phyloP scores from a whole-genome alignment of 2,888 invertebrate species.

The Andrena marginata region DNA sequence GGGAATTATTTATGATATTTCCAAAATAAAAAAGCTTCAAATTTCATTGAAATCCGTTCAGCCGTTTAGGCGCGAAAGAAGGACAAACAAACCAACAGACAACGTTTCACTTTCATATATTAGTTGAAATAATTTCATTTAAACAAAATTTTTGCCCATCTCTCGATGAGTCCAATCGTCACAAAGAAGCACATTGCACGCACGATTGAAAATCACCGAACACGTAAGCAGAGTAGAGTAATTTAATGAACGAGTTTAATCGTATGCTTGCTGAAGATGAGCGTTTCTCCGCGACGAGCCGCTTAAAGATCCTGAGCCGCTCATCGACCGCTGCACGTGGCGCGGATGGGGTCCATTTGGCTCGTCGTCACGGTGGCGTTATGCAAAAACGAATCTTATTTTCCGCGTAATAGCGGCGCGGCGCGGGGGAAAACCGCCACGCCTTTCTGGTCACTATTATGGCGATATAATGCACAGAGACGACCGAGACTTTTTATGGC shows the following conservation, averaged over 20 bases:
- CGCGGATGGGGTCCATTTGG: constrained; percentile 54
- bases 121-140: too few species aligned
- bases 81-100: too few species aligned
- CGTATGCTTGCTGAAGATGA: constrained; percentile 1
- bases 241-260: constrained; percentile 25
- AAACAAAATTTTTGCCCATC: too few species aligned
- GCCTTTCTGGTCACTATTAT: constrained; percentile 68
- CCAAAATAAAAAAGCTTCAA: too few species aligned
- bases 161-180: too few species aligned
- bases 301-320: constrained; percentile 47
- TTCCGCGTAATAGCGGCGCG: constrained; percentile 63
- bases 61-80: too few species aligned
- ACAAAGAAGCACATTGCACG: background rate
- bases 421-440: constrained; percentile 58
- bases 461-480: constrained; percentile 71
- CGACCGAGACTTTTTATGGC: constrained; percentile 68
- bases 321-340: constrained; percentile 25
- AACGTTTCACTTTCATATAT: too few species aligned
- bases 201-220: background rate
- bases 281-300: constrained; percentile 9
- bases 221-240: background rate
- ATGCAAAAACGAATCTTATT: constrained; percentile 70
- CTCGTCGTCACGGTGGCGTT: constrained; percentile 50
- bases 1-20: too few species aligned
- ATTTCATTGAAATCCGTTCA: too few species aligned